A percentile compares a stretch with the other conserved stretches of the same genome.
These are phyloP conservation scores for Papilio polyxenes DNA, from an alignment of 1,140 invertebrate species.

Conservation along the genomic window DNA sequence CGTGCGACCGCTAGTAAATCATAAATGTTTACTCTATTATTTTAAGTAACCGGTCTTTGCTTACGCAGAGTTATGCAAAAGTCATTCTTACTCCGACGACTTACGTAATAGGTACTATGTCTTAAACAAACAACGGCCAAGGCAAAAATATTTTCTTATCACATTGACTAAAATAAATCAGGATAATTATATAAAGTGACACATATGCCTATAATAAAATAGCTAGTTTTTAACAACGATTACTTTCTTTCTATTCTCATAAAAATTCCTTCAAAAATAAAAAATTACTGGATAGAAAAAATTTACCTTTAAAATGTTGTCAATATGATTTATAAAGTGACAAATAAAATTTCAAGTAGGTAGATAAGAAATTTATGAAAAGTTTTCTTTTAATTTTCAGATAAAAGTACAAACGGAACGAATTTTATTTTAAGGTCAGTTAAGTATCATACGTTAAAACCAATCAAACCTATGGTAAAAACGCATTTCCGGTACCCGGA, in stretches of 20 bases:
- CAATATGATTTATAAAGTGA: no score
- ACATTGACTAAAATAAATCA: background rate
- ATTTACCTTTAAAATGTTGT: no score
- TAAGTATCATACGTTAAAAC: background rate
- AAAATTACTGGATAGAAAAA: no score
- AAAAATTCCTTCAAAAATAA: no score
- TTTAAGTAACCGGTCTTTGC: slow-evolving; percentile 3
- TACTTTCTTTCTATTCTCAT: background rate
- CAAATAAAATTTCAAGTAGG: no score
- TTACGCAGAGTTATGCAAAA: slow-evolving; percentile 4
- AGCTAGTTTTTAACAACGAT: background rate
- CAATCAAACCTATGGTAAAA: background rate
- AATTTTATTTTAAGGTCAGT: background rate
- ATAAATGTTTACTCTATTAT: background rate
- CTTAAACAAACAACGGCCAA: background rate
- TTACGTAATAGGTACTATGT: background rate
- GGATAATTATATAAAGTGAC: background rate
- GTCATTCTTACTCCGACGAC: background rate
- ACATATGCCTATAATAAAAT: background rate
- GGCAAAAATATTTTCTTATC: background rate
- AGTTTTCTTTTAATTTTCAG: no score
- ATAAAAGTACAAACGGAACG: no score
- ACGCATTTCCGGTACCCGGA: background rate
- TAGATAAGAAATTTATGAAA: no score
- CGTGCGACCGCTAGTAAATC: background rate